A percentile compares a stretch with the other conserved stretches of the same genome.
Evolutionary conservation across 2,113 vertebrate genomes (phyloP).

Genomic region (Cynopterus brachyotis): DNA sequence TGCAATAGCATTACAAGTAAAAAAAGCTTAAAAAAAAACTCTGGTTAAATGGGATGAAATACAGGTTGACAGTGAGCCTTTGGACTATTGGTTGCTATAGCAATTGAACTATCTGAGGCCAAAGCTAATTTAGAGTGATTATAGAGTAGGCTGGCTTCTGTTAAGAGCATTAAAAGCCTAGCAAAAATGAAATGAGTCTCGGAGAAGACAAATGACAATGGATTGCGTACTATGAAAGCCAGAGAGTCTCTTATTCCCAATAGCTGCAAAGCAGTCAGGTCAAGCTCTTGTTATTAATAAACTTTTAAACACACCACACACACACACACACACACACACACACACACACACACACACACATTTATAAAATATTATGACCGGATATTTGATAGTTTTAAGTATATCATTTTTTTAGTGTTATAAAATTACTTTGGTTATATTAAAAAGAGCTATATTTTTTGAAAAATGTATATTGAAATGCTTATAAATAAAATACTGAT

Average conservation of each 20-base stretch:
- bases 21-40: not conserved
- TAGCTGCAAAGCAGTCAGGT: not conserved
- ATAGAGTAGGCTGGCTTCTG: not conserved
- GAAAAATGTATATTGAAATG: not conserved
- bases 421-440: not conserved
- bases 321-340: not conserved
- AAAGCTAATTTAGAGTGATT: slow-evolving; percentile 47
- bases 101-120: slow-evolving; percentile 35
- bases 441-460: not conserved
- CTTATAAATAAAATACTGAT: slow-evolving; percentile 9
- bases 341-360: not conserved
- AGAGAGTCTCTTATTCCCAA: not conserved
- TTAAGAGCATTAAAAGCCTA: slow-evolving; percentile 30
- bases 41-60: slow-evolving; percentile 23
- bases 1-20: not conserved
- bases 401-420: not conserved
- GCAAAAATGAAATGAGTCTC: slow-evolving; percentile 9
- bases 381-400: not conserved
- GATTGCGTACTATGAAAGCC: not conserved
- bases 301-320: not conserved
- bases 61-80: slow-evolving; percentile 10
- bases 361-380: not conserved
- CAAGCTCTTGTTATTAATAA: not conserved
- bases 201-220: slow-evolving; percentile 1
- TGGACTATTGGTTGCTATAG: slow-evolving; percentile 34